phyloP scores from a whole-genome alignment of 1,140 invertebrate species.

The Orius laevigatus region DNA sequence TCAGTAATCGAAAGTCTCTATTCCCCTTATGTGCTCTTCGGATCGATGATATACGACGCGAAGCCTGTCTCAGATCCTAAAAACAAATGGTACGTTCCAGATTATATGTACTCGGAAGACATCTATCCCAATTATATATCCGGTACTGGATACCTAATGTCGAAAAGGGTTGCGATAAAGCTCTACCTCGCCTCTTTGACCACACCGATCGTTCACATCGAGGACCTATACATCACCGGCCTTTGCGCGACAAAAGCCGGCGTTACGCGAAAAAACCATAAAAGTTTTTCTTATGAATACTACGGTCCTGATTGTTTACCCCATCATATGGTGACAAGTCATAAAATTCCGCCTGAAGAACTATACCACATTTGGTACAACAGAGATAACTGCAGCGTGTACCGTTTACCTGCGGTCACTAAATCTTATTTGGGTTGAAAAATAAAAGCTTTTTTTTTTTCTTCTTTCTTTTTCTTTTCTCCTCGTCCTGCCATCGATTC shows the following conservation, averaged over 20 bases:
- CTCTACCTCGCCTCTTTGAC: constrained; percentile 50
- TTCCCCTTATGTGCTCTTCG: constrained; percentile 22
- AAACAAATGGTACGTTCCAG: constrained; percentile 43
- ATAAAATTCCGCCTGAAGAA: constrained; percentile 14
- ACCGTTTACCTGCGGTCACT: no score
- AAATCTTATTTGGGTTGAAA: no score
- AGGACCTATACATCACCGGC: constrained; percentile 66
- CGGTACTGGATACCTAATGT: constrained; percentile 68
- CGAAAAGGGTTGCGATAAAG: constrained; percentile 41
- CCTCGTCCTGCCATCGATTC: no score
- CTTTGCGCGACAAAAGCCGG: constrained; percentile 33
- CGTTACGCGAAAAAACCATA: constrained; percentile 35
- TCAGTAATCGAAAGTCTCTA: not conserved
- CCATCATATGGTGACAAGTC: constrained; percentile 12
- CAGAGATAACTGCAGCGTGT: constrained; percentile 1
- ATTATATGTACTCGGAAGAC: constrained; percentile 54
- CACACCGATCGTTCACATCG: constrained; percentile 56
- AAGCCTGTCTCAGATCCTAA: constrained; percentile 25
- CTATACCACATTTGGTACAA: constrained; percentile 10
- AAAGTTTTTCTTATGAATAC: constrained; percentile 39
- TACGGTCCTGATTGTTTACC: constrained; percentile 27
- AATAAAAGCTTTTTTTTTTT: no score
- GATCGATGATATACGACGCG: constrained; percentile 27
- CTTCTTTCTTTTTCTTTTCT: no score
- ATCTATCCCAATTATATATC: constrained; percentile 71